Evolutionary conservation across 2,888 invertebrate genomes (phyloP).

Genomic region (Plebejus anna): DNA sequence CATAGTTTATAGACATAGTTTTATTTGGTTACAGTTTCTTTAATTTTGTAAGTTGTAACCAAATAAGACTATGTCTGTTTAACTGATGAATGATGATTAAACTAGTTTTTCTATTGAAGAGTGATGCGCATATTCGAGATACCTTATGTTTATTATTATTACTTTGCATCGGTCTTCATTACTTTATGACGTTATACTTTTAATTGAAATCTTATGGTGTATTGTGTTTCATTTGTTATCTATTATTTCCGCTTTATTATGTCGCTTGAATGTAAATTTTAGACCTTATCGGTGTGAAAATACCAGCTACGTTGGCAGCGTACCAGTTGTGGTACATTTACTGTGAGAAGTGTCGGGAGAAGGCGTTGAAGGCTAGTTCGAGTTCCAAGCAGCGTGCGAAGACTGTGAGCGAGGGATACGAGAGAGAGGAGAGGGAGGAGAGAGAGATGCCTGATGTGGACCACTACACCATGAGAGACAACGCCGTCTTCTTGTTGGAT

Average conservation of each 20-base stretch:
- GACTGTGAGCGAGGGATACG: slow-evolving; percentile 47
- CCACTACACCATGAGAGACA: slow-evolving; percentile 91
- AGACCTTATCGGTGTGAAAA: slow-evolving; percentile 44
- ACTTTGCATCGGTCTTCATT: slow-evolving; percentile 20
- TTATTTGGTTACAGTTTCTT: too few species aligned
- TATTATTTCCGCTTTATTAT: slow-evolving; percentile 28
- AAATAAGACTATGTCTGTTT: too few species aligned
- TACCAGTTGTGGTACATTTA: slow-evolving; percentile 94
- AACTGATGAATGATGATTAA: too few species aligned
- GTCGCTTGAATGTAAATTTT: slow-evolving; percentile 29
- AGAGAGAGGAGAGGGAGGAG: slow-evolving; percentile 44
- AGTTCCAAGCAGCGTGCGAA: slow-evolving; percentile 51
- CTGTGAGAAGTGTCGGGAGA: slow-evolving; percentile 94
- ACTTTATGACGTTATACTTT: slow-evolving; percentile 6
- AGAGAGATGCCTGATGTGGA: slow-evolving; percentile 49
- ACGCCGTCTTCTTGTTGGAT: slow-evolving; percentile 95
- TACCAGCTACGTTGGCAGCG: slow-evolving; percentile 53
- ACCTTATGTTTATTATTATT: slow-evolving; percentile 18
- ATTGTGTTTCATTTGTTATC: slow-evolving; percentile 28
- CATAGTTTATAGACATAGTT: too few species aligned
- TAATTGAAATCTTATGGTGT: not conserved
- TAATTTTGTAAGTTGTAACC: too few species aligned
- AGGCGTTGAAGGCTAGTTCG: slow-evolving; percentile 74
- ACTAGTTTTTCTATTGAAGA: too few species aligned
- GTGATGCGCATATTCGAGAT: not conserved